Evolutionary conservation across 2,113 vertebrate genomes (phyloP), one percentile per base, ranked within the genome.

Genomic region (Rhinolophus ferrumequinum): DNA sequence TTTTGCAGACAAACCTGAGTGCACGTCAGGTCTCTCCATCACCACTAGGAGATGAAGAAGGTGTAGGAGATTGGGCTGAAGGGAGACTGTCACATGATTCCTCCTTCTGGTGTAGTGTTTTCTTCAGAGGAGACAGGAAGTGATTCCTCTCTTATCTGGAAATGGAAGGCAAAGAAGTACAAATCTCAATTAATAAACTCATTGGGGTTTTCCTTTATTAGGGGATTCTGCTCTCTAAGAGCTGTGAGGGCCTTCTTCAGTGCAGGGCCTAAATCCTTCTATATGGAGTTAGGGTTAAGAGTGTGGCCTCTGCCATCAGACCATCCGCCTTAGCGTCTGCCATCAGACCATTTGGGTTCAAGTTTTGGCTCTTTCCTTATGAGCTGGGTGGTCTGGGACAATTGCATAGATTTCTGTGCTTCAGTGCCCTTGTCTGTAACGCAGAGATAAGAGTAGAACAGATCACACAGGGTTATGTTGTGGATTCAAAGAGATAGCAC

Each of bases 401-500:
- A 14, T 6, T 2, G 62, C 8, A 0, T 19, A 3, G 33, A 28
- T 33, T 8, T 75, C 79, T 75, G 33, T 21, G 47, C 10, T 50
- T 70, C 35, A 0, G 3, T 2, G 16, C 14, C n/a, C 15, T 38
- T 5, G 2, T 58, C 56, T 41, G 15, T 52, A 24, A 41, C 13
- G 0, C 18, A 28, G 70, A 90, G 9, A 15, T 5, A 0, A 33
- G 52, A 28, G 13, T 1, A 19, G 9, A 2, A 6, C 26, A 15
- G 24, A 26, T 1, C 3, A 44, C 56, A 11, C 0, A 6, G 33
- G 52, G 72, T 35, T 11, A 33, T 2, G 1, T 0, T 26, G 22
- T 41, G 35, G 75, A 22, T 19, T 54, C 84, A 44, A 28, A 54
- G 10, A 79, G 35, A 47, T 0, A 4, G 19, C 33, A 19, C 5